Evolutionary conservation across 1,140 invertebrate genomes (phyloP).

Genomic region (Lamellibrachia luymesi): DNA sequence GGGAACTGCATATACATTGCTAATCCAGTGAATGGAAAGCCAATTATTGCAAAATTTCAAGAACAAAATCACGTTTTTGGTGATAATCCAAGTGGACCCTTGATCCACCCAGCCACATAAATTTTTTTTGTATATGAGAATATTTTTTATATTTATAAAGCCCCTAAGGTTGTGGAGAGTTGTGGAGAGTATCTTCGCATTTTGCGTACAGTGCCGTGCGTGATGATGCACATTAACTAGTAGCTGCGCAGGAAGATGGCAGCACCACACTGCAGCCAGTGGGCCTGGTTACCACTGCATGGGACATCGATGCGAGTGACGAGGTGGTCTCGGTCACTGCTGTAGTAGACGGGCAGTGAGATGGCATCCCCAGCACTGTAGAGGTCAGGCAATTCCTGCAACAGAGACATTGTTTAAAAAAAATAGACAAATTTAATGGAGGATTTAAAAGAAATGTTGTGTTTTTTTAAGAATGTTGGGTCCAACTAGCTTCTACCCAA

Average conservation of each 20-base stretch:
- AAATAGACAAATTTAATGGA: too few relatives aligned
- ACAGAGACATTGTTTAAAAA: neutral
- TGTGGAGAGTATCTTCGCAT: neutral
- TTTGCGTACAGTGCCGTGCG: neutral
- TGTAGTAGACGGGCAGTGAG: conserved; percentile 63
- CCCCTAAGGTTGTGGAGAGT: too few relatives aligned
- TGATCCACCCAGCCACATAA: too few relatives aligned
- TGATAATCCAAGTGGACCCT: too few relatives aligned
- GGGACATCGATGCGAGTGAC: conserved; percentile 61
- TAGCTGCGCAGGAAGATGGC: conserved; percentile 61
- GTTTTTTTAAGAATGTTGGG: too few relatives aligned
- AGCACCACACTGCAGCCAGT: conserved; percentile 63
- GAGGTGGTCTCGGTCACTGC: conserved; percentile 59
- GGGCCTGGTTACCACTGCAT: conserved; percentile 55
- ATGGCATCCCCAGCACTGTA: conserved; percentile 53
- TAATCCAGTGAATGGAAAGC: too few relatives aligned
- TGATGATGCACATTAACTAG: conserved; percentile 16
- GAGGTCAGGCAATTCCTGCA: conserved; percentile 41
- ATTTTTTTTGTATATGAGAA: too few relatives aligned
- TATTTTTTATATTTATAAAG: too few relatives aligned
- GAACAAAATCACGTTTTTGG: too few relatives aligned
- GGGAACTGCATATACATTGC: too few relatives aligned
- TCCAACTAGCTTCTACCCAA: too few relatives aligned
- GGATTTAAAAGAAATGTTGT: neutral
- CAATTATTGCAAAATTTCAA: too few relatives aligned